Evolutionary conservation across 2,888 invertebrate genomes (phyloP), one percentile per base, ranked within the genome.

Genomic region (Polyommatus icarus): DNA sequence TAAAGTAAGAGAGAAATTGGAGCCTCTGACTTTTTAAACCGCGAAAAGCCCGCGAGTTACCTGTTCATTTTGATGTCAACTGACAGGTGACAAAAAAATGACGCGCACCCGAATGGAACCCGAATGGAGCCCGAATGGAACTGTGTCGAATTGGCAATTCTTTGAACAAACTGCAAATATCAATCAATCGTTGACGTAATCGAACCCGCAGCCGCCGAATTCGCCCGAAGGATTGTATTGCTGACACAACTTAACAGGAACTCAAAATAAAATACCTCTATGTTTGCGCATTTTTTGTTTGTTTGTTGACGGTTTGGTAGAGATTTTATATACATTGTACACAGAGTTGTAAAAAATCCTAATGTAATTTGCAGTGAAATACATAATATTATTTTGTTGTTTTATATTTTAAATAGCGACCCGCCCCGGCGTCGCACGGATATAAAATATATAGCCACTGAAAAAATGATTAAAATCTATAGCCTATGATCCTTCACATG

Each of bases 141-240:
- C 67, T 32, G 67, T 67, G 67, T 67, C 67, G 67, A 67, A 67
- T 67, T 67, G 67, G 67, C 29, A 32, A 67, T 67, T 67, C 67
- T 67, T 67, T 32, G 29, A 67, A 32, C 29, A 67, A 67, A 67
- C 67, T 67, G 29, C 67, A 67, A 67, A 67, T 67, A 67, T 67
- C 67, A 67, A 67, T 67, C 67, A 67, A 32, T 29, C 29, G 67
- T 67, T 67, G 67, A 67, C 67, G 67, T 67, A 67, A 67, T 32
- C 67, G 67, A 67, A 18, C 29, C 67, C 67, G 29, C 67, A 18
- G 67, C 67, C 32, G 29, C 15, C 15, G 67, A 18, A 67, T 61
- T 24, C 15, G 29, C 29, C 67, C 29, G 5, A 67, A 67, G 67
- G 67, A 67, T 67, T 67, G 67, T 67, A 67, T 29, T 67, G 67